Conservation (phyloP, 2,888 invertebrate genomes). For the Nebria brevicollis region DNA sequence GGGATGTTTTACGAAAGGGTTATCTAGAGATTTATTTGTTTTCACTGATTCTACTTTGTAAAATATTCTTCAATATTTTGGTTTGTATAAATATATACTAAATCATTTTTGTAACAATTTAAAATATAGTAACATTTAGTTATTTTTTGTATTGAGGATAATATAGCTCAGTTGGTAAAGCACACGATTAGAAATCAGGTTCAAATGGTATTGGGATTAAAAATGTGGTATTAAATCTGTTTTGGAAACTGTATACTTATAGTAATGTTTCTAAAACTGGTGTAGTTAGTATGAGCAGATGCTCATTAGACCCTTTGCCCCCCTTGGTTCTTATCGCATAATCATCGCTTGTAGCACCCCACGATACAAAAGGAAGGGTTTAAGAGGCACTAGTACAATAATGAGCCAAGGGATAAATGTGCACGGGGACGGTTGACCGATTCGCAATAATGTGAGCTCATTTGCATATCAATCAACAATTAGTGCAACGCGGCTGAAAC, state of each 20-base stretch:
- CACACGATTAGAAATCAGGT: not conserved
- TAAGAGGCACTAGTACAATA: conserved; percentile 25
- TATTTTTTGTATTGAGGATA: not conserved
- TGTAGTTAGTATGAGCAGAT: conserved; percentile 6
- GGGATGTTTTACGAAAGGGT: not conserved
- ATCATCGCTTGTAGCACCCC: not conserved
- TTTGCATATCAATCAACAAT: conserved; percentile 65
- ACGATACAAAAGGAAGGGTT: conserved; percentile 22
- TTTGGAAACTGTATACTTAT: not conserved
- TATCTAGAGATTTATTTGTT: too few species aligned
- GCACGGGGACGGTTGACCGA: conserved; percentile 31
- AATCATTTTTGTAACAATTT: too few species aligned
- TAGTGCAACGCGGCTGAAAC: conserved; percentile 60
- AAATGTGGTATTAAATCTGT: not conserved
- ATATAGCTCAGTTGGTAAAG: not conserved
- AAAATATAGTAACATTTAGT: not conserved
- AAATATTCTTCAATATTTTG: not conserved
- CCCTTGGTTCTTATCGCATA: not conserved
- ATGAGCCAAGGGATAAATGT: conserved; percentile 37
- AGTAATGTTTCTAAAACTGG: not conserved
- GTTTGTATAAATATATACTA: not conserved
- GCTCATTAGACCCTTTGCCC: conserved; percentile 14
- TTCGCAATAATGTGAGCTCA: conserved; percentile 51
- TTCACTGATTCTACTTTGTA: not conserved
- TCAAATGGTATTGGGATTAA: not conserved